Conservation (phyloP, 2,113 vertebrate genomes). For the Cochlearius cochlearius region DNA sequence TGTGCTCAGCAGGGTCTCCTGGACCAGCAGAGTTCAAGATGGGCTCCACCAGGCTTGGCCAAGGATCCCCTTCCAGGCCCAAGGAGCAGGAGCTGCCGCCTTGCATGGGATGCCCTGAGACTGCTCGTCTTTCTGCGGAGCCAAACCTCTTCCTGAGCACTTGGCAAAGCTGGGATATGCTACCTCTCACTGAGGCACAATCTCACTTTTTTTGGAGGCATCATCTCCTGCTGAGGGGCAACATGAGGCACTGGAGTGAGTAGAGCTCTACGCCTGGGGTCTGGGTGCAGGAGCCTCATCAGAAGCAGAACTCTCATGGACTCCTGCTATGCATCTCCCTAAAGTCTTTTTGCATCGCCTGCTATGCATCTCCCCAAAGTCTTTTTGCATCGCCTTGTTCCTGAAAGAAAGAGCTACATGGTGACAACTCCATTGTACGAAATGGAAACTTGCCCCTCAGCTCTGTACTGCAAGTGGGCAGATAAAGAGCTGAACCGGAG, state of each 20-base stretch:
- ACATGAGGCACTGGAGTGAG: neutral
- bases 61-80: neutral
- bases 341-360: neutral
- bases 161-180: neutral
- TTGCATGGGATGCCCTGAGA: neutral
- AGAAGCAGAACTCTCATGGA: neutral
- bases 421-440: neutral
- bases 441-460: neutral
- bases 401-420: neutral
- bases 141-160: neutral
- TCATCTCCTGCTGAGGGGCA: neutral
- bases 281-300: neutral
- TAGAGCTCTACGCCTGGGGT: neutral
- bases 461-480: neutral
- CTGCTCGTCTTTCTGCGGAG: neutral
- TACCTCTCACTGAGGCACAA: neutral
- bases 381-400: neutral
- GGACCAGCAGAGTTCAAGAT: neutral
- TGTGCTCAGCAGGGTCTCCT: neutral
- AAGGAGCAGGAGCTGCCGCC: neutral
- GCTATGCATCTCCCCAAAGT: neutral
- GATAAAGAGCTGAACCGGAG: neutral
- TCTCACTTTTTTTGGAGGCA: neutral
- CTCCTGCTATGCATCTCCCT: neutral
- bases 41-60: neutral